Evolutionary conservation across 2,888 invertebrate genomes (phyloP).

Genomic region (Hybos culiciformis): DNA sequence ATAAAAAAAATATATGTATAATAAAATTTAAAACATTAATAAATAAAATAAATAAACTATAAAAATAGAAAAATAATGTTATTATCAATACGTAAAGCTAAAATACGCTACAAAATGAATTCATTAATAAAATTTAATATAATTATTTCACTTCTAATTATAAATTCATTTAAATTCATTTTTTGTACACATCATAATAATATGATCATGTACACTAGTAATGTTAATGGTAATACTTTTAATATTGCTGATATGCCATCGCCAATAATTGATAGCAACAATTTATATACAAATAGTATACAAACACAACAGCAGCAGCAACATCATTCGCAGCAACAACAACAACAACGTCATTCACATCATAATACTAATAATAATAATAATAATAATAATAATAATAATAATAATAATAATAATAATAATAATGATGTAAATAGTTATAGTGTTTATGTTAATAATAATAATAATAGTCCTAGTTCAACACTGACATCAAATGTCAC

Average conservation of each 20-base stretch:
- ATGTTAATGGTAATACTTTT: neutral
- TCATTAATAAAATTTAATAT: neutral
- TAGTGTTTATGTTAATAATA: conserved; percentile 11
- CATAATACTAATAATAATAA: conserved; percentile 12
- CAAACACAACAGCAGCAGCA: neutral
- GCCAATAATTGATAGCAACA: neutral
- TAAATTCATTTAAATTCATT: neutral
- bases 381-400: conserved; percentile 10
- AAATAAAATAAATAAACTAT: neutral
- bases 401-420: conserved; percentile 7
- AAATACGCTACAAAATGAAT: neutral
- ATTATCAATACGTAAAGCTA: neutral
- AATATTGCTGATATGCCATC: neutral
- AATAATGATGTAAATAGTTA: conserved; percentile 15
- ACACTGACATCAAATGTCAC: neutral
- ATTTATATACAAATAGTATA: conserved; percentile 5
- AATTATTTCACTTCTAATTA: neutral
- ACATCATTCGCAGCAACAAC: neutral
- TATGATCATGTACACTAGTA: neutral
- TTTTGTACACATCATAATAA: neutral
- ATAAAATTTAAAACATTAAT: no score
- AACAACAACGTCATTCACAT: neutral
- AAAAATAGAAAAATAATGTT: neutral
- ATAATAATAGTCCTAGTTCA: conserved; percentile 1
- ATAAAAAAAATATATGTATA: no score